phyloP scores from a whole-genome alignment of 2,797 vertebrate species.

The Microctenopoma lineatum region DNA sequence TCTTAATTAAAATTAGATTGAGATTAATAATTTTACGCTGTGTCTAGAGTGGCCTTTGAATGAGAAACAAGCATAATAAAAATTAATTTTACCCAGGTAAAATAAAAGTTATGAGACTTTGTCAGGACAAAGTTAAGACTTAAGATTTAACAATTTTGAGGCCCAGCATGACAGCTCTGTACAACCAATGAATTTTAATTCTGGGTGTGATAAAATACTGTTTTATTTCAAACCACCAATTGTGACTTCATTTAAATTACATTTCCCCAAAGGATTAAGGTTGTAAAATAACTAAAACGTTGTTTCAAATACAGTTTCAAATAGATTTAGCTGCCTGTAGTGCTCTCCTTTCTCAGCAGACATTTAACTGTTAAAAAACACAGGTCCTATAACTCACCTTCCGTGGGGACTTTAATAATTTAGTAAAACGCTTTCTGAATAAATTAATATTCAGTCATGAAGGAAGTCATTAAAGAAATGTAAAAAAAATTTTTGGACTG shows the following conservation, averaged over 20 bases:
- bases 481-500: neutral
- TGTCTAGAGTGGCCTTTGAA: conserved; percentile 7
- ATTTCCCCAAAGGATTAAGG: conserved; percentile 5
- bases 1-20: conserved; percentile 5
- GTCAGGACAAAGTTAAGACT: neutral
- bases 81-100: neutral
- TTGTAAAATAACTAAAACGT: conserved; percentile 6
- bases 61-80: neutral
- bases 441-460: too few species aligned
- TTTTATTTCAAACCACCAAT: neutral
- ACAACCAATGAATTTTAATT: conserved; percentile 2
- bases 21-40: neutral
- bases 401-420: neutral
- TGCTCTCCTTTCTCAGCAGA: neutral
- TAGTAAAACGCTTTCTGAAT: neutral
- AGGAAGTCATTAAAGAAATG: neutral
- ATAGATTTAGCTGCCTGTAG: neutral
- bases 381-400: neutral
- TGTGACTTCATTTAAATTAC: neutral
- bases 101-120: neutral
- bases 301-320: neutral
- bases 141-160: neutral
- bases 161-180: neutral
- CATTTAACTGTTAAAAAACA: neutral
- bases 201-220: neutral